A percentile compares a stretch with the other conserved stretches of the same genome.
Evolutionary conservation across 1,140 invertebrate genomes (phyloP).

Genomic region (Sinella curviseta): DNA sequence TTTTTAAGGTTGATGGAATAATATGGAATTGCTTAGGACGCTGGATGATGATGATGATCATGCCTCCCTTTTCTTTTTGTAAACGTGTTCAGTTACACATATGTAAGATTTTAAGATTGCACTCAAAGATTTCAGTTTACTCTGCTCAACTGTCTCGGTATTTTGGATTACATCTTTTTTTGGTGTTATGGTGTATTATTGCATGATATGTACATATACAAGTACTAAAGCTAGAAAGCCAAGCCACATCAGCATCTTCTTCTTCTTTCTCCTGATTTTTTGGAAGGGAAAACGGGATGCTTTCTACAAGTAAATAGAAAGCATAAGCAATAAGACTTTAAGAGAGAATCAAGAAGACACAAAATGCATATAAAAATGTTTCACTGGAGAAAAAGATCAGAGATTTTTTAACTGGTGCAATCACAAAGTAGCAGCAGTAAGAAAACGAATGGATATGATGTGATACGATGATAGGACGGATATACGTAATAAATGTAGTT

Average conservation of each 20-base stretch:
- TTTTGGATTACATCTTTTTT: background rate
- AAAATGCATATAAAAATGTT: background rate
- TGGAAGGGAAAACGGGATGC: background rate
- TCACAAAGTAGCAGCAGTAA: background rate
- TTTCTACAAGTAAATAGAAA: background rate
- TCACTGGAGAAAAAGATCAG: background rate
- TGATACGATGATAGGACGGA: background rate
- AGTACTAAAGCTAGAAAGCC: background rate
- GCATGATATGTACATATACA: too few relatives aligned
- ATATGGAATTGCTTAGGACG: background rate
- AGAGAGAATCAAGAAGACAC: background rate
- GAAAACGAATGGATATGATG: background rate
- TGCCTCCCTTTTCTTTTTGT: background rate
- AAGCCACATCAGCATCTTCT: slow-evolving; percentile 24
- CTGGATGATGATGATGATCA: too few relatives aligned
- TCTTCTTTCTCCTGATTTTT: background rate
- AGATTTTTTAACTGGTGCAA: slow-evolving; percentile 8
- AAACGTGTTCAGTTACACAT: slow-evolving; percentile 25
- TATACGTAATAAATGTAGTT: background rate
- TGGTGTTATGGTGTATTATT: background rate
- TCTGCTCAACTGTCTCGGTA: background rate
- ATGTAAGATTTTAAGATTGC: slow-evolving; percentile 24
- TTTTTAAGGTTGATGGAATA: slow-evolving; percentile 12
- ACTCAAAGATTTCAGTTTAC: background rate
- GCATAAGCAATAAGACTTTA: background rate